A percentile compares a stretch with the other conserved stretches of the same genome.
Evolutionary conservation across 1,140 invertebrate genomes (phyloP).

Genomic region (Leptinotarsa texana): DNA sequence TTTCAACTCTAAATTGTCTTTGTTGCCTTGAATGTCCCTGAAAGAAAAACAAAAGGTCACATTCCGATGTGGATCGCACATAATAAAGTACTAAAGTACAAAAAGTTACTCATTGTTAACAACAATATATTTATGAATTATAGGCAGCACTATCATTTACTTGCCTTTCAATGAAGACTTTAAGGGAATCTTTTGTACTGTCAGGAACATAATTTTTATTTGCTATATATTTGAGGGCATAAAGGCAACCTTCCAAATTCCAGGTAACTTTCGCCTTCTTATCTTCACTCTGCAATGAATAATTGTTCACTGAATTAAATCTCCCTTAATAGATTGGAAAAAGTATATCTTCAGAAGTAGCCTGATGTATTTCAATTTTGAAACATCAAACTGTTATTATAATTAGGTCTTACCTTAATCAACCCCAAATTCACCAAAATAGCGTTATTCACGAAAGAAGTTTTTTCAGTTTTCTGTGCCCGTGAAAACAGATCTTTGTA

Average conservation of each 20-base stretch:
- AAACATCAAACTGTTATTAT: neutral
- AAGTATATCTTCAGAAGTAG: too few species aligned
- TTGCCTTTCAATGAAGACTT: slow-evolving; percentile 62
- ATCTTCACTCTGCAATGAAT: slow-evolving; percentile 61
- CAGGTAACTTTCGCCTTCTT: slow-evolving; percentile 61
- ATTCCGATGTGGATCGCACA: neutral
- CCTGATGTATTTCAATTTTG: too few species aligned
- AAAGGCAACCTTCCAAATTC: slow-evolving; percentile 64
- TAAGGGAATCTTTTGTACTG: slow-evolving; percentile 61
- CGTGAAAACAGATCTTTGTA: slow-evolving; percentile 65
- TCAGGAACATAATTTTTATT: slow-evolving; percentile 60
- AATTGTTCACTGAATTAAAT: slow-evolving; percentile 2
- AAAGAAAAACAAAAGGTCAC: slow-evolving; percentile 23
- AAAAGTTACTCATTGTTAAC: neutral
- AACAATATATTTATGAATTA: neutral
- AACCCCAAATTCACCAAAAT: slow-evolving; percentile 71
- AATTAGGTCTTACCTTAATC: slow-evolving; percentile 62
- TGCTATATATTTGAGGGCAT: slow-evolving; percentile 60
- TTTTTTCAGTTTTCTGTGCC: slow-evolving; percentile 58
- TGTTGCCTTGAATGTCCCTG: slow-evolving; percentile 32
- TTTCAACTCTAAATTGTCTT: slow-evolving; percentile 27
- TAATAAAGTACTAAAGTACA: neutral
- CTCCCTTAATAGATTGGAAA: too few species aligned
- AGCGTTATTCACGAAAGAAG: slow-evolving; percentile 65
- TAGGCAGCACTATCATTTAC: slow-evolving; percentile 29